Conservation (phyloP, 2,888 invertebrate species). For the Seladonia tumulorum region DNA sequence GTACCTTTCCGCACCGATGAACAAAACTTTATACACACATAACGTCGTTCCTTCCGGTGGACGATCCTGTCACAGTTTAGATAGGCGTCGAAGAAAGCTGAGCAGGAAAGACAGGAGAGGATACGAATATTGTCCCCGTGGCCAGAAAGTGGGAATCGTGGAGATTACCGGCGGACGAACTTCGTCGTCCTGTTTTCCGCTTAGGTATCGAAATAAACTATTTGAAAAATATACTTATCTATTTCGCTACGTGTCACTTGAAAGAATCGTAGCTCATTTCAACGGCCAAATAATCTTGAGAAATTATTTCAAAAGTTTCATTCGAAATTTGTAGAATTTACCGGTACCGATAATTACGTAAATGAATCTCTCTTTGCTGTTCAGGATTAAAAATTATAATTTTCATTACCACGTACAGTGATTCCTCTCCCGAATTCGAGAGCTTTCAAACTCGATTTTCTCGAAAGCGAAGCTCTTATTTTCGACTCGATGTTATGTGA, state of each 20-base stretch:
- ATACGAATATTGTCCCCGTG: neutral
- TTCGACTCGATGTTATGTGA: too few species aligned
- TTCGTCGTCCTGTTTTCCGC: neutral
- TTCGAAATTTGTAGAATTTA: too few species aligned
- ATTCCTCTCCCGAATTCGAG: too few species aligned
- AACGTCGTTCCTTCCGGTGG: conserved; percentile 64
- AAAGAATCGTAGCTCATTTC: neutral
- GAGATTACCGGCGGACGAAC: neutral
- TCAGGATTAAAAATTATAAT: too few species aligned
- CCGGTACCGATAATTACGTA: neutral
- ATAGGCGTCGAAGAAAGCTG: conserved; percentile 64
- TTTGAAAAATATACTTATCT: neutral
- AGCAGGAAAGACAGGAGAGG: conserved; percentile 10
- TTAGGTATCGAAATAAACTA: neutral
- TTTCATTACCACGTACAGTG: too few species aligned
- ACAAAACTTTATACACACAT: conserved; percentile 54
- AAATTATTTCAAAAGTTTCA: too few species aligned
- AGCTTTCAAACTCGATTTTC: too few species aligned
- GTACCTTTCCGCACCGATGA: conserved; percentile 44
- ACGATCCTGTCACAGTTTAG: conserved; percentile 66
- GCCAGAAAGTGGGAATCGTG: neutral
- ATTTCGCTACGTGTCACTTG: too few species aligned
- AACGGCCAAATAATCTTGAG: too few species aligned
- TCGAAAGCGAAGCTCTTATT: too few species aligned
- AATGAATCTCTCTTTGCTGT: too few species aligned